These are phyloP conservation scores for Luffia ferchaultella DNA, from an alignment of 2,888 invertebrate genomes.

Conservation along the genomic window DNA sequence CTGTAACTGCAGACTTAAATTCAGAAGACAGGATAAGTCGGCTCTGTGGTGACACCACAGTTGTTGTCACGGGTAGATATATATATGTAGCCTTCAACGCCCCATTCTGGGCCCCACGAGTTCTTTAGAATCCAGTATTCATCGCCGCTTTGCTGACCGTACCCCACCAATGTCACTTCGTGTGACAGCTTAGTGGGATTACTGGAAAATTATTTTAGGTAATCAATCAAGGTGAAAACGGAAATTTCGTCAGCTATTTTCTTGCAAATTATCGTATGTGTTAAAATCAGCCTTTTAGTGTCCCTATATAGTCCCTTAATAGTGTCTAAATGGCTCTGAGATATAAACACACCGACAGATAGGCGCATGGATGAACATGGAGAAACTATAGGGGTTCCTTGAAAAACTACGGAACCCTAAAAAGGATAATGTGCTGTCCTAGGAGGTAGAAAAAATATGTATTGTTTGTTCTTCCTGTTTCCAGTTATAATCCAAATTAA, in stretches of 20 bases:
- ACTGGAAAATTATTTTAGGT: too few species aligned
- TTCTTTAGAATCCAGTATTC: constrained; percentile 95
- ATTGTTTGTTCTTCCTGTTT: too few species aligned
- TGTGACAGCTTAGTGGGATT: constrained; percentile 77
- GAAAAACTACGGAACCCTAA: not conserved
- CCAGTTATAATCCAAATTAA: too few species aligned
- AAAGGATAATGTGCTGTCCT: too few species aligned
- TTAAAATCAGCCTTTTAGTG: not conserved
- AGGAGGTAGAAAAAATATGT: too few species aligned
- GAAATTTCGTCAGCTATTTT: constrained; percentile 17
- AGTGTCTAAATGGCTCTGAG: not conserved
- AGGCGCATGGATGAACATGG: not conserved
- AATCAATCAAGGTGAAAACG: too few species aligned
- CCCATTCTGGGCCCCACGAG: constrained; percentile 95
- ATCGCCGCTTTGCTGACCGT: constrained; percentile 80
- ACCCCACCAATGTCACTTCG: constrained; percentile 89
- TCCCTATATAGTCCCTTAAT: too few species aligned
- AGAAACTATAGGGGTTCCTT: not conserved
- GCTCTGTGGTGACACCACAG: constrained; percentile 86
- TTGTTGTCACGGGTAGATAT: constrained; percentile 88
- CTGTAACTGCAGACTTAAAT: too few species aligned
- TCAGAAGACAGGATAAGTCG: constrained; percentile 80
- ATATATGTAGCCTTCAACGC: constrained; percentile 90
- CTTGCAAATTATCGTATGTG: not conserved
- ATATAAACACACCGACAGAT: not conserved